Base-by-base conservation (phyloP, 2,888 invertebrate species). In the Ophion obscuratus region DNA sequence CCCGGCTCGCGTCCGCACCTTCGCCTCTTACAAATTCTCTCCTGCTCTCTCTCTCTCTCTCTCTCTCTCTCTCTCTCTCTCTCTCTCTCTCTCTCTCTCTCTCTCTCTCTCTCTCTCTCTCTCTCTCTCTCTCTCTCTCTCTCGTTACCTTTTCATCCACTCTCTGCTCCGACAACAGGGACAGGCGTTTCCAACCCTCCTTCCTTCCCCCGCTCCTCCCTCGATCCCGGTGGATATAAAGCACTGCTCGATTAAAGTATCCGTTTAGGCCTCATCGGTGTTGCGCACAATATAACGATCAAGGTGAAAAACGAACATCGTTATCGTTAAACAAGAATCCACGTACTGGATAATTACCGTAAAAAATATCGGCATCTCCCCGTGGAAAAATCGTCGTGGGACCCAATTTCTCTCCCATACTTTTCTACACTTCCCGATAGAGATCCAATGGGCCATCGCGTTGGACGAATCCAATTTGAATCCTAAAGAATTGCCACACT, bases 1-100 rank as follows among this genome's bases (percentile, higher is more conserved):
- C 89, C 82, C 68, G 70, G 76, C 78, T 81, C 66, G 81, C 68
- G 57, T 83, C 82, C 86, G 81, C 74, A 76, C 59, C 71, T 80
- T 83, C 82, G 80, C 86, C 53, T 17, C 53, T 53, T 53, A 53
- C 53, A 14, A 53, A 53, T 67, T 81, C 70, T 77, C 85, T 66
- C 71, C 67, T 40, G 57, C 31, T 9, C 87, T 71, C 73, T 61
- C 24, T 31, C 27, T 67, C 81, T 83, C 81, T 44, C 84, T 74
- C 76, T 61, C 76, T 71, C 79, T 71, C 75, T 62, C 62, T 75
- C 64, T 74, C 57, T 40, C 17, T 27, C 67, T 24, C 24, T 24
- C 24, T 24, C 31, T 31, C 31, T 31, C 31, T 20, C 64, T 64
- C 20, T 17, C 66, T 66, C 66, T 75, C 62, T 67, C 74, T 74